Base-by-base conservation (phyloP, 2,113 vertebrate species). In the Protobothrops mucrosquamatus region DNA sequence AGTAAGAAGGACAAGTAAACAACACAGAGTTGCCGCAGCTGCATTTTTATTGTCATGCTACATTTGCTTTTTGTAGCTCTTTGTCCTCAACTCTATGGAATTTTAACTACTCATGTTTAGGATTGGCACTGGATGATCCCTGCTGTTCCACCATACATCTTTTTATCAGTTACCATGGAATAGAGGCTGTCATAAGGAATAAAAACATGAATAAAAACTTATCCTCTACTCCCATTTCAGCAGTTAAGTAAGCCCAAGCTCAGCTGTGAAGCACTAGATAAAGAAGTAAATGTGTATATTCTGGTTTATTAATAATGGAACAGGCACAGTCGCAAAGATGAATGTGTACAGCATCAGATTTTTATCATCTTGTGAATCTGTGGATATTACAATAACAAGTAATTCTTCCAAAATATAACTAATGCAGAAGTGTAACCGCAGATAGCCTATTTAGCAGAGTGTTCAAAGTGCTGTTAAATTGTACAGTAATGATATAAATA, bases 401-500 rank as follows among this genome's bases (percentile, higher is more conserved):
- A 61, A 89, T n/a, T 74, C 61, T 87, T 91, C 43, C 59, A 23
- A 55, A 91, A 39, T 85, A 61, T 64, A 43, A 86, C 24, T 91
- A 64, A 86, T n/a, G 12, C 51, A 85, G 46, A 90, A 26, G 20
- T 24, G 23, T 46, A n/a, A 4, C 55, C 14, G 12, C 56, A n/a
- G 0, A 34, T 85, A 88, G 51, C 55, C 1, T 0, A 7, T 34
- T 89, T 59, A 64, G 3, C 4, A 9, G 54, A 91, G 43, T 29
- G 8, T 0, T 85, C 89, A 29, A 10, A 34, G n/a, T n/a, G 12
- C 2, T 20, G 43, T 91, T 91, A 91, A 14, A 61, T 15, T 52
- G 51, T 55, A 51, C 48, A 51, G 48, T 51, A n/a, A 39, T 90
- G 92, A 61, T 86, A 90, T 52, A 87, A 87, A 93, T 85, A 87